Conservation (phyloP, 2,888 invertebrate genomes). For the Dioctria linearis region DNA sequence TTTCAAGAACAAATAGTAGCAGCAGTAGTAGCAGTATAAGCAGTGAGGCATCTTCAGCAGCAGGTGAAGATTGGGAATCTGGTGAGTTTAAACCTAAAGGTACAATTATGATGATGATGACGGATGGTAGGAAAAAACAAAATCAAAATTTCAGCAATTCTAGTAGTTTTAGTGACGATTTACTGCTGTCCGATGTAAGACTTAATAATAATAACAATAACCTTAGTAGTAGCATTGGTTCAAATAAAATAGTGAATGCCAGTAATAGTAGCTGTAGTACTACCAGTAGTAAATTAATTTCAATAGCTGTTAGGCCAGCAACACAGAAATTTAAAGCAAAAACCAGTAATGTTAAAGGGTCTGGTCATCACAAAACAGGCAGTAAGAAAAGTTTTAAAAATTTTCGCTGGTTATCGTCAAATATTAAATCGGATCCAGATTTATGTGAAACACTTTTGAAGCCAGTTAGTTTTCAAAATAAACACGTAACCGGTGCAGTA, state of each 20-base stretch:
- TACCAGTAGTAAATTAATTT: constrained; percentile 52
- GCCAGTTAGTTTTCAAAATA: constrained; percentile 56
- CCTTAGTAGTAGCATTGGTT: constrained; percentile 62
- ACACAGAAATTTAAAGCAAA: constrained; percentile 50
- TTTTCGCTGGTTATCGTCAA: constrained; percentile 59
- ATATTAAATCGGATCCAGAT: constrained; percentile 65
- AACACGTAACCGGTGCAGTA: constrained; percentile 32
- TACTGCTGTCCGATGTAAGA: constrained; percentile 39
- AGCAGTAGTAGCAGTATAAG: constrained; percentile 64
- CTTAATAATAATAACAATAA: constrained; percentile 48
- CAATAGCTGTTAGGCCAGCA: constrained; percentile 49
- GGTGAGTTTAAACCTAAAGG: constrained; percentile 66
- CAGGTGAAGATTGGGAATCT: constrained; percentile 71
- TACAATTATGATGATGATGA: constrained; percentile 53
- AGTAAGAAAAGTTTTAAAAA: constrained; percentile 55
- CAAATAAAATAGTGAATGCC: constrained; percentile 59
- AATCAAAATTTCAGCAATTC: constrained; percentile 53
- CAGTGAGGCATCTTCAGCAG: constrained; percentile 65
- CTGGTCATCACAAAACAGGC: constrained; percentile 54
- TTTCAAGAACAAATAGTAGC: constrained; percentile 59
- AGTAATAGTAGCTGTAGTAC: constrained; percentile 56
- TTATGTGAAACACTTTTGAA: constrained; percentile 65
- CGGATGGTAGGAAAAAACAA: constrained; percentile 49
- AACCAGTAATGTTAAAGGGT: constrained; percentile 10
- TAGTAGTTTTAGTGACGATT: constrained; percentile 50